Conservation (phyloP, 2,888 invertebrate genomes). For the Homarus gammarus region DNA sequence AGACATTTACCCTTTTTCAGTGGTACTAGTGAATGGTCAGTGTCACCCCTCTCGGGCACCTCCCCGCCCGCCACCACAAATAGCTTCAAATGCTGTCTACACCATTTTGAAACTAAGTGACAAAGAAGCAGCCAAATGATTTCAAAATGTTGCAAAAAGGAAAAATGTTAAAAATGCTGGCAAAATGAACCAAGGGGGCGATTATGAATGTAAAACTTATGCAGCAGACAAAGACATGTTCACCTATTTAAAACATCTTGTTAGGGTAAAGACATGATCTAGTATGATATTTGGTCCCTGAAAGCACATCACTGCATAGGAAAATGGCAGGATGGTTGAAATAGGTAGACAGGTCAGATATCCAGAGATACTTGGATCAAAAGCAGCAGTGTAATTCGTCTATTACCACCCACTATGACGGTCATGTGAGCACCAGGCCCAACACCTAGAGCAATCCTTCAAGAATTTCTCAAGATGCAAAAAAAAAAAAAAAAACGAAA, state of each 20-base stretch:
- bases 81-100: slow-evolving; percentile 36
- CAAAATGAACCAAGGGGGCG: slow-evolving; percentile 23
- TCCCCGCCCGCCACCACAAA: slow-evolving; percentile 28
- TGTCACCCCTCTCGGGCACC: not conserved
- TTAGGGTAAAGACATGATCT: too few relatives aligned
- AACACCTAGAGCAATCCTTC: slow-evolving; percentile 25
- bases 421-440: not conserved
- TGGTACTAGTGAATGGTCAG: too few relatives aligned
- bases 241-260: slow-evolving; percentile 11
- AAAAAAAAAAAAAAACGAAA: not conserved
- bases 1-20: too few relatives aligned
- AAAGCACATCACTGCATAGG: too few relatives aligned
- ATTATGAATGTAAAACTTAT: slow-evolving; percentile 11
- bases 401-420: not conserved
- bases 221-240: slow-evolving; percentile 10
- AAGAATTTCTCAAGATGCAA: slow-evolving; percentile 30
- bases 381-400: slow-evolving; percentile 28
- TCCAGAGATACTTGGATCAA: slow-evolving; percentile 14
- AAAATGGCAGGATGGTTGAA: not conserved
- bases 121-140: slow-evolving; percentile 51
- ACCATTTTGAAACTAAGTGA: slow-evolving; percentile 34
- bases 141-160: slow-evolving; percentile 16
- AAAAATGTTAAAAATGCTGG: slow-evolving; percentile 20
- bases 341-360: slow-evolving; percentile 30
- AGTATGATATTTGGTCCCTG: too few relatives aligned